These are phyloP conservation scores for Pheosia tremula DNA, from an alignment of 2,888 invertebrate genomes.

Conservation along the genomic window DNA sequence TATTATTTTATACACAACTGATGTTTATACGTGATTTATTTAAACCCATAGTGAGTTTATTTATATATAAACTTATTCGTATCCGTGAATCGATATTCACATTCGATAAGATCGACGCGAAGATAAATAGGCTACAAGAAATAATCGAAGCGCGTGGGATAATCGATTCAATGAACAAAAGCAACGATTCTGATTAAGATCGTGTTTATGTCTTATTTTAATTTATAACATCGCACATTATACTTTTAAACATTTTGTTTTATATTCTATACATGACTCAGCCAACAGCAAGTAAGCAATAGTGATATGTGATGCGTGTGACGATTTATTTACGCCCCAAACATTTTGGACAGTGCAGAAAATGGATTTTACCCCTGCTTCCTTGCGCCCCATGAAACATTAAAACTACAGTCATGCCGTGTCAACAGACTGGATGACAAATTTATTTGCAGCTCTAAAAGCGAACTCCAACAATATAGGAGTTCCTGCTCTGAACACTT, in stretches of 20 bases:
- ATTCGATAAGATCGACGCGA: constrained; percentile 56
- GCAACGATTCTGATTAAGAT: constrained; percentile 57
- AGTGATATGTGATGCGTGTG: constrained; percentile 58
- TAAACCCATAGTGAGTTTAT: constrained; percentile 24
- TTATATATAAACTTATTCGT: constrained; percentile 35
- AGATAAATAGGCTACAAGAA: constrained; percentile 59
- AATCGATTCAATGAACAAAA: constrained; percentile 71
- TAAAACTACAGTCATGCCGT: neutral
- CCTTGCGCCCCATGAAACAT: constrained; percentile 44
- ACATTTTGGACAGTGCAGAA: constrained; percentile 68
- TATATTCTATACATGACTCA: constrained; percentile 28
- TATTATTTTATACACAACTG: constrained; percentile 20
- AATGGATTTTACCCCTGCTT: constrained; percentile 54
- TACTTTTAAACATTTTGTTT: constrained; percentile 11
- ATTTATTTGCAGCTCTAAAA: constrained; percentile 41
- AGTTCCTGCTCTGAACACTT: constrained; percentile 16
- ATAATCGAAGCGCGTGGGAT: constrained; percentile 65
- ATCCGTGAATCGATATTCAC: constrained; percentile 54
- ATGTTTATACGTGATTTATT: constrained; percentile 22
- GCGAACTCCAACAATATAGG: constrained; percentile 16
- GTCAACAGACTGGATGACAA: neutral
- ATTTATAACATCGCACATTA: constrained; percentile 42
- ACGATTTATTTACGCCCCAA: constrained; percentile 70
- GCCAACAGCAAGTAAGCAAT: constrained; percentile 55
- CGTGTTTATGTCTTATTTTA: constrained; percentile 56